phyloP scores from a whole-genome alignment of 2,113 vertebrate species.

The Thunnus thynnus region DNA sequence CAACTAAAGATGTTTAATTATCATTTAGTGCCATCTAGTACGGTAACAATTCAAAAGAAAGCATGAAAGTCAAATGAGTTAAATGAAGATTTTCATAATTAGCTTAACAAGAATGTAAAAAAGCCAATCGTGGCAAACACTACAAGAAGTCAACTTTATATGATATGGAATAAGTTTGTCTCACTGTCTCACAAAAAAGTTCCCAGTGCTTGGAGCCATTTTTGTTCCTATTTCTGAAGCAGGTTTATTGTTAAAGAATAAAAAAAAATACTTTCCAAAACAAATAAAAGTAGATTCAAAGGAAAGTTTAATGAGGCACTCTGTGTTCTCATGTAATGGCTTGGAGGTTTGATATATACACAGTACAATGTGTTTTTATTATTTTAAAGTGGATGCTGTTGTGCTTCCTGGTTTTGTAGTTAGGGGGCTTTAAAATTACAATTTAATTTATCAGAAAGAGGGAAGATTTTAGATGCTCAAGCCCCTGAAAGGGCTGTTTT shows the following conservation, averaged over 20 bases:
- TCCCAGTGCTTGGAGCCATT: neutral
- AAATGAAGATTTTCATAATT: neutral
- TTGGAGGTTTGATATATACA: too few relatives aligned
- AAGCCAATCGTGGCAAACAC: too few relatives aligned
- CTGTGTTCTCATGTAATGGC: too few relatives aligned
- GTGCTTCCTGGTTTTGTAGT: too few relatives aligned
- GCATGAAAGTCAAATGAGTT: neutral
- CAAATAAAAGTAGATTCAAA: neutral
- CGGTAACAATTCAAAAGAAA: neutral
- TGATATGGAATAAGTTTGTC: neutral
- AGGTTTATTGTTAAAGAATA: neutral
- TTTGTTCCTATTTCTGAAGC: neutral
- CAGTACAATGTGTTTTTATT: too few relatives aligned
- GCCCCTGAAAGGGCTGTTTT: too few relatives aligned
- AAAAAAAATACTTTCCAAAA: neutral
- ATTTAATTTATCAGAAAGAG: neutral
- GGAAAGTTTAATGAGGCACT: conserved; percentile 3
- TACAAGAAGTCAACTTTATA: too few relatives aligned
- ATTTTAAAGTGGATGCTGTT: too few relatives aligned
- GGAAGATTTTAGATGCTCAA: neutral
- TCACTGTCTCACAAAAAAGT: neutral
- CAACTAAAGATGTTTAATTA: too few relatives aligned
- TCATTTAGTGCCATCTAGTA: too few relatives aligned
- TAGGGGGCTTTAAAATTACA: too few relatives aligned
- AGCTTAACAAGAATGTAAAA: too few relatives aligned